Base-by-base conservation (phyloP, 2,113 vertebrate genomes). In the Eleginops maclovinus region DNA sequence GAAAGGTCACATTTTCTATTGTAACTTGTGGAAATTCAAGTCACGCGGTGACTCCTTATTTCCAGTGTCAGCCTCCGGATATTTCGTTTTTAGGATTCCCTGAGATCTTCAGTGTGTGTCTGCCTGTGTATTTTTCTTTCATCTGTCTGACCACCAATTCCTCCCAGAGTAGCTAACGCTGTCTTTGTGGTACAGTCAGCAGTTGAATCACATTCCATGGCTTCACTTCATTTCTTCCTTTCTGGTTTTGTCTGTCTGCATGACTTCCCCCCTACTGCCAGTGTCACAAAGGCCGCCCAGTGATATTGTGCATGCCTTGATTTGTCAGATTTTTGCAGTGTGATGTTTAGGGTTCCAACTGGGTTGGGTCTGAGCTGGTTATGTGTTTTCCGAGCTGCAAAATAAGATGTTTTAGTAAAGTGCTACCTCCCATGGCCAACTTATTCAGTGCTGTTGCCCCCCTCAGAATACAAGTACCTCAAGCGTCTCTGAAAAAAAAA, bases 151-250 rank as follows among this genome's bases (percentile, higher is more conserved):
- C 89, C 89, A 87, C 80, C 47, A 59, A 80, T 63, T 79, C 84
- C 71, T 89, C 76, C 75, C 79, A 68, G 81, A 85, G 89, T 47
- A 41, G 73, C 89, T 74, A 76, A 59, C 87, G n/a, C 70, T 59
- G 88, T 82, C 85, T 81, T 72, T 86, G 90, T 72, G 90, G 89
- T 90, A 16, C 77, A 85, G 88, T 87, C 88, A 85, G 88, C 89
- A 89, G 83, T 93, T 91, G 78, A 82, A 91, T 87, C 83, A 78
- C 90, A 92, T 91, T 91, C 89, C 88, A 82, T 0, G 75, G 88
- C 81, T 91, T 93, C 83, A 87, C 89, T 31, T 86, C 88, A 87
- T 87, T 86, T 92, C 82, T 91, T 80, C 86, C 84, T 86, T 80
- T 36, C 88, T 82, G 79, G 82, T 85, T 90, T 88, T 77, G 83